phyloP scores from a whole-genome alignment of 1,140 invertebrate species.

The Papilio dardanus region DNA sequence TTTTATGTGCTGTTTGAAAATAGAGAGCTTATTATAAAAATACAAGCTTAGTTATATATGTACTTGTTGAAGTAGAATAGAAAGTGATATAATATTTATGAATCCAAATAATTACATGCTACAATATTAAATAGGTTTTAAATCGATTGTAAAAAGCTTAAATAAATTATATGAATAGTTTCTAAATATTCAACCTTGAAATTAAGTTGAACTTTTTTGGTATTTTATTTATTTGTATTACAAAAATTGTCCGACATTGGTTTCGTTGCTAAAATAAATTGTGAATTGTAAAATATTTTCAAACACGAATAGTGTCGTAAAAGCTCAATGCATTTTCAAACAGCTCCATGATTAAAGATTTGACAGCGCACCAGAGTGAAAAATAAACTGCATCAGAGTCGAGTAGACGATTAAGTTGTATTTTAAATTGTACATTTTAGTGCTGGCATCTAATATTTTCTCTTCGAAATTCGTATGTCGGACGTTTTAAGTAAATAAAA shows the following conservation, averaged over 20 bases:
- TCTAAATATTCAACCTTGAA: not conserved
- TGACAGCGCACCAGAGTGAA: constrained; percentile 22
- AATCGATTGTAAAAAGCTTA: not conserved
- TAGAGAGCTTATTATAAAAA: not conserved
- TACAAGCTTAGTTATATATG: not conserved
- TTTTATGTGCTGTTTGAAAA: not conserved
- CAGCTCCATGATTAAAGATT: constrained; percentile 19
- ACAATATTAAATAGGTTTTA: too few relatives aligned
- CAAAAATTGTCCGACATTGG: not conserved
- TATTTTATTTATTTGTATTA: not conserved
- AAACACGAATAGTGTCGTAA: not conserved
- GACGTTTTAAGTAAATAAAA: constrained; percentile 6
- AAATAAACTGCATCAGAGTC: constrained; percentile 23
- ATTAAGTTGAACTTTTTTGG: not conserved
- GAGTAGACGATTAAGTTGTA: constrained; percentile 25
- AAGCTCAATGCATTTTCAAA: constrained; percentile 24
- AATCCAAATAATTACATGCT: not conserved
- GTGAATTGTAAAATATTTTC: constrained; percentile 24
- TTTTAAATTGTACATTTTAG: constrained; percentile 15
- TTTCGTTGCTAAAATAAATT: not conserved
- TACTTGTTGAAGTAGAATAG: not conserved
- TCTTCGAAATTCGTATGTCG: not conserved
- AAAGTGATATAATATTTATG: not conserved
- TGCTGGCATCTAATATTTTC: constrained; percentile 17
- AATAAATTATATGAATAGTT: not conserved